phyloP scores from a whole-genome alignment of 2,888 invertebrate genomes.

The Endomychus coccineus region DNA sequence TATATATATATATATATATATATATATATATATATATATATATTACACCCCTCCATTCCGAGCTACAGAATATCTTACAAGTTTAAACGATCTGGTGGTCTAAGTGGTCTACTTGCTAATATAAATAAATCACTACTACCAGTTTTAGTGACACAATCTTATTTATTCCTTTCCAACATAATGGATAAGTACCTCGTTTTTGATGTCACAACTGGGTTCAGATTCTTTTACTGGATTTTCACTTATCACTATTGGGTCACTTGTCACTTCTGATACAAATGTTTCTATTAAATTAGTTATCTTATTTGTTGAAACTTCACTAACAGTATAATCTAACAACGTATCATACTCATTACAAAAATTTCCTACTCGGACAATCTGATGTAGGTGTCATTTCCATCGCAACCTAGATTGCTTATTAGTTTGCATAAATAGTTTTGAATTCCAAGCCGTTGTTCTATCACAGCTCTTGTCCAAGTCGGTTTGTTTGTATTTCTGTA shows the following conservation, averaged over 20 bases:
- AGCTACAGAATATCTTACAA: background rate
- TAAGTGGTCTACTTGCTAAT: background rate
- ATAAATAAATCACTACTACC: background rate
- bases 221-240: too few species aligned
- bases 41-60: slow-evolving; percentile 4
- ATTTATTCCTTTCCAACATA: too few species aligned
- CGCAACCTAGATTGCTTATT: background rate
- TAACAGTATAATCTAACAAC: background rate
- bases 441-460: background rate
- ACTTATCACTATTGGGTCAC: too few species aligned
- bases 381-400: slow-evolving; percentile 10
- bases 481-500: slow-evolving; percentile 9
- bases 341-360: slow-evolving; percentile 1
- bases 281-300: too few species aligned
- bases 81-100: slow-evolving; percentile 3
- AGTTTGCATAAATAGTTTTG: slow-evolving; percentile 6
- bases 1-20: too few species aligned
- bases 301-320: too few species aligned
- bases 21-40: too few species aligned
- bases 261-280: too few species aligned
- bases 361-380: slow-evolving; percentile 1
- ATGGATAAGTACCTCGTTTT: too few species aligned
- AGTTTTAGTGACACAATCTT: background rate
- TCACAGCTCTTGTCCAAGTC: background rate
- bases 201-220: too few species aligned